Evolutionary conservation across 2,797 vertebrate species (phyloP).

Genomic region (Arnoldichthys spilopterus): DNA sequence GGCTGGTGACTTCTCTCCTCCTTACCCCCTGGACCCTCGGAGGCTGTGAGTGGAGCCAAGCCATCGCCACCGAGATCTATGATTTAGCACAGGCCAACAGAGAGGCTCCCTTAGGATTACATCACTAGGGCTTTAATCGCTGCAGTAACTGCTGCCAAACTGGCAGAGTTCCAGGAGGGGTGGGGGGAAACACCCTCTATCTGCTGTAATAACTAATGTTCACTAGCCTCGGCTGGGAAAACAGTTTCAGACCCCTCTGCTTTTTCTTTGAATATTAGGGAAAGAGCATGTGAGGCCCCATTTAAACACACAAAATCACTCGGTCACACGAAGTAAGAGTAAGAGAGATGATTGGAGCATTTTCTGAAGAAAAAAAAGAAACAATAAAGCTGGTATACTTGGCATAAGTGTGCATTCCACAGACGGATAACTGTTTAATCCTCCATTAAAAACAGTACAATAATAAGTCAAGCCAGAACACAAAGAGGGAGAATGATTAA

Average conservation of each 20-base stretch:
- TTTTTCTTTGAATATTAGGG: conserved; percentile 37
- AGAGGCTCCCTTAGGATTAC: conserved; percentile 83
- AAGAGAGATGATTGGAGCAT: conserved; percentile 29
- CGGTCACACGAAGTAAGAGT: conserved; percentile 49
- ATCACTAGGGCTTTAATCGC: conserved; percentile 72
- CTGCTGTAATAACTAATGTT: conserved; percentile 56
- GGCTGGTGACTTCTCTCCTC: conserved; percentile 21
- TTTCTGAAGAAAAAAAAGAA: neutral
- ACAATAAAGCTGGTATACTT: neutral
- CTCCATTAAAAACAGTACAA: neutral
- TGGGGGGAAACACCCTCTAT: conserved; percentile 31
- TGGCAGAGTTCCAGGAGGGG: conserved; percentile 54
- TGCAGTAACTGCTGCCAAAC: conserved; percentile 42
- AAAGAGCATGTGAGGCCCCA: conserved; percentile 24
- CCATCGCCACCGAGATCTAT: conserved; percentile 60
- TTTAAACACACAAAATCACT: conserved; percentile 46
- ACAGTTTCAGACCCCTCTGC: conserved; percentile 28
- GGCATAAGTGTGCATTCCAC: conserved; percentile 14
- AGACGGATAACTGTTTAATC: conserved; percentile 17
- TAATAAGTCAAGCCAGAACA: neutral
- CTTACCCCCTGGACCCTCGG: conserved; percentile 20
- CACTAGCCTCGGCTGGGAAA: conserved; percentile 48
- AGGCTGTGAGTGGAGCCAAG: conserved; percentile 35
- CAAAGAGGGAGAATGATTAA: neutral
- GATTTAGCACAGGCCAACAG: conserved; percentile 82